Conservation (phyloP, 1,140 invertebrate genomes). For the Fopius arisanus region DNA sequence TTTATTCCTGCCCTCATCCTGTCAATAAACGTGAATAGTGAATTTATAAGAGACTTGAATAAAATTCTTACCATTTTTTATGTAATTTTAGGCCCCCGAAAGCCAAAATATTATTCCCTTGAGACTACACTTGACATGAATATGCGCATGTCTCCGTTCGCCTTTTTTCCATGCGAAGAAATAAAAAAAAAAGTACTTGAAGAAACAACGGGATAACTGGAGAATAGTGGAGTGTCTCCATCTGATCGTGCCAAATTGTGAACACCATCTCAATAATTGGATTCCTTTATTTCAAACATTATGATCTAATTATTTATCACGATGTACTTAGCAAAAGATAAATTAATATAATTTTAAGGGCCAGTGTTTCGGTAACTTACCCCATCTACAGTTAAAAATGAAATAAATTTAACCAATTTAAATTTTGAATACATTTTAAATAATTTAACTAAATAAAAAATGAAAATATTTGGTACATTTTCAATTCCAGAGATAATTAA, state of each 20-base stretch:
- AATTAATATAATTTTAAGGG: too few species aligned
- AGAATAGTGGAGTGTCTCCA: background rate
- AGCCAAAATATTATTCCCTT: conserved; percentile 64
- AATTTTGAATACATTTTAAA: too few species aligned
- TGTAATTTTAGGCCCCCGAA: conserved; percentile 56
- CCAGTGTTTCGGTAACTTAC: too few species aligned
- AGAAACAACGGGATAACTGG: background rate
- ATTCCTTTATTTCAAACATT: too few species aligned
- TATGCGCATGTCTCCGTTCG: conserved; percentile 53
- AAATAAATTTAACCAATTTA: too few species aligned
- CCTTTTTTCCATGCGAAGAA: background rate
- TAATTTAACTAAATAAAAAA: too few species aligned
- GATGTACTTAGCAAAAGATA: too few species aligned
- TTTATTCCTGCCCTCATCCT: background rate
- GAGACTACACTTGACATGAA: conserved; percentile 60
- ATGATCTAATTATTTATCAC: too few species aligned
- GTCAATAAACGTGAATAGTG: background rate
- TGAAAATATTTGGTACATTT: too few species aligned
- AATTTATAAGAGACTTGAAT: background rate
- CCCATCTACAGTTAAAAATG: too few species aligned
- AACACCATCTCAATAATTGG: background rate
- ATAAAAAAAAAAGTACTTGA: background rate
- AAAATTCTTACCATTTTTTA: conserved; percentile 59
- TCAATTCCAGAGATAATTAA: too few species aligned
- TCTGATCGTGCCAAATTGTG: background rate